Percentiles rank a stretch among this genome's conserved stretches.
Evolutionary conservation across 1,140 invertebrate species (phyloP).

Genomic region (Pseudomyrmex concolor): DNA sequence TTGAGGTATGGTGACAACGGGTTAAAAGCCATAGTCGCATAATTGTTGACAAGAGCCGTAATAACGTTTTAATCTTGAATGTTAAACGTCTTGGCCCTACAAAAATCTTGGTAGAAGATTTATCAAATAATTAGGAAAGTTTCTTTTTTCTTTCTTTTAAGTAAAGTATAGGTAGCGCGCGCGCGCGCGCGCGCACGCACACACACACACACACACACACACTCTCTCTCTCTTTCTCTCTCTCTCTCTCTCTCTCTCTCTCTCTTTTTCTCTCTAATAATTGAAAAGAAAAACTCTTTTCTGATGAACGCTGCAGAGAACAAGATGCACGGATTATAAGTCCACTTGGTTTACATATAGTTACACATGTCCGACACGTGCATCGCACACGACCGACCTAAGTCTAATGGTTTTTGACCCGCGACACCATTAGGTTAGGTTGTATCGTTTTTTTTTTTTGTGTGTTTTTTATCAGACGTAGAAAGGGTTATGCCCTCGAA

Average conservation of each 20-base stretch:
- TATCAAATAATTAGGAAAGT: too few relatives aligned
- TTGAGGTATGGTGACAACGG: too few relatives aligned
- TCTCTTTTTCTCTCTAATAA: too few relatives aligned
- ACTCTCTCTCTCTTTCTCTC: too few relatives aligned
- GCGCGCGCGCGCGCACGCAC: too few relatives aligned
- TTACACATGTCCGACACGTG: constrained; percentile 55
- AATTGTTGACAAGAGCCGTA: not conserved
- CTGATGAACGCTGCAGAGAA: not conserved
- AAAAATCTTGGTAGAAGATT: not conserved
- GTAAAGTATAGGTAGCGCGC: too few relatives aligned
- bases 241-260: too few relatives aligned
- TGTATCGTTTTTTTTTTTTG: constrained; percentile 36
- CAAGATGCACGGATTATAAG: constrained; percentile 32
- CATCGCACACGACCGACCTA: constrained; percentile 20
- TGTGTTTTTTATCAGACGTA: not conserved
- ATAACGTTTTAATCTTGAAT: not conserved
- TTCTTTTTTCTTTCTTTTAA: too few relatives aligned
- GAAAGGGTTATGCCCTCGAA: constrained; percentile 27
- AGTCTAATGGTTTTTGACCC: constrained; percentile 57
- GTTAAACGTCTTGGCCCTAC: not conserved
- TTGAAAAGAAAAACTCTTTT: too few relatives aligned
- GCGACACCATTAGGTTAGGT: constrained; percentile 52
- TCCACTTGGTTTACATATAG: constrained; percentile 5
- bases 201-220: too few relatives aligned
- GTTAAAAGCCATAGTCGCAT: not conserved